phyloP scores from a whole-genome alignment of 2,797 vertebrate genomes.

The Dryobates pubescens region DNA sequence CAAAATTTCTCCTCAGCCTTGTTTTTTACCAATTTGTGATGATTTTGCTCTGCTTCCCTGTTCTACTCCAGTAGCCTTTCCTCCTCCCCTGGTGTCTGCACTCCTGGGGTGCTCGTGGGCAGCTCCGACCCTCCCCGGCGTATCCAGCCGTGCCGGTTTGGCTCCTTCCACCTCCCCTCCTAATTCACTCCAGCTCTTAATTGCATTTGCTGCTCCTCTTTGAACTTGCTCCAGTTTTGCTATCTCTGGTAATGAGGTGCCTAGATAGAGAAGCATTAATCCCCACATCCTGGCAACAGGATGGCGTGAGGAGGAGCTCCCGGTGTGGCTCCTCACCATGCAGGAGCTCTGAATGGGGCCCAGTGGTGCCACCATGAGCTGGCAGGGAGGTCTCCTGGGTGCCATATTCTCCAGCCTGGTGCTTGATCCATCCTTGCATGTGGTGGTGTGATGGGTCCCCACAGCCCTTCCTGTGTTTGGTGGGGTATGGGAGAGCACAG shows the following conservation, averaged over 20 bases:
- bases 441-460: not conserved
- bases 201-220: constrained; percentile 36
- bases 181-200: constrained; percentile 18
- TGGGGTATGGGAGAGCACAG: not conserved
- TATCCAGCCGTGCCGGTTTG: not conserved
- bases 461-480: not conserved
- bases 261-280: constrained; percentile 28
- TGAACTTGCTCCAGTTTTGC: constrained; percentile 55
- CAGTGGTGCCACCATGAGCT: not conserved
- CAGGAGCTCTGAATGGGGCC: not conserved
- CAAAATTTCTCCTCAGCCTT: not conserved
- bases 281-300: not conserved
- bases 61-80: not conserved
- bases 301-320: not conserved
- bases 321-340: fast-evolving
- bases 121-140: fast-evolving
- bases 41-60: not conserved
- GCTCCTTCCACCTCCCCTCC: constrained; percentile 2
- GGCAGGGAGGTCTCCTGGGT: not conserved
- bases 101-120: not conserved
- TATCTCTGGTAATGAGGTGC: constrained; percentile 54
- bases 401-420: not conserved
- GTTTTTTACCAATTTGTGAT: fast-evolving
- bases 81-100: not conserved
- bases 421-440: not conserved